phyloP scores from a whole-genome alignment of 2,113 vertebrate species.

The Macaca nemestrina region DNA sequence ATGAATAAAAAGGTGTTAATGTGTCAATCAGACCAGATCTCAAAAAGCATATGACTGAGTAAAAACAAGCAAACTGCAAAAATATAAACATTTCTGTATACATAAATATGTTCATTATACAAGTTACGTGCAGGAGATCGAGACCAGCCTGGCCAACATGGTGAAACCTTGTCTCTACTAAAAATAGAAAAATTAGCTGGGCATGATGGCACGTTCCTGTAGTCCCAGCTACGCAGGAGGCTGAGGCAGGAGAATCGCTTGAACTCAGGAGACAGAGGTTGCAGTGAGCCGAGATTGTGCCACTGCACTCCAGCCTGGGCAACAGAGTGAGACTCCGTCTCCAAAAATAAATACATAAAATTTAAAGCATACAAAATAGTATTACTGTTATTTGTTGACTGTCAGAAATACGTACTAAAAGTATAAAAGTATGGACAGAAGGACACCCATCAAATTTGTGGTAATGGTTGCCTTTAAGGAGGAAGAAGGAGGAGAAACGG shows the following conservation, averaged over 20 bases:
- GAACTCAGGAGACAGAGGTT: too few relatives aligned
- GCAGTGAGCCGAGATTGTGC: too few relatives aligned
- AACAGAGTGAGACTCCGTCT: too few relatives aligned
- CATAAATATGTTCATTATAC: not conserved
- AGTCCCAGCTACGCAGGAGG: too few relatives aligned
- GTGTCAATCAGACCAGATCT: not conserved
- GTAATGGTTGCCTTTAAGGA: not conserved
- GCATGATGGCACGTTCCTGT: too few relatives aligned
- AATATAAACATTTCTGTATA: not conserved
- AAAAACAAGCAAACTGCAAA: not conserved
- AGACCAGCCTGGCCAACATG: too few relatives aligned
- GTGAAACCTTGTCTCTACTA: too few relatives aligned
- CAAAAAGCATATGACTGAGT: not conserved
- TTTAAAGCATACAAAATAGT: not conserved
- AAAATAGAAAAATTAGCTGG: too few relatives aligned
- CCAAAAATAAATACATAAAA: not conserved
- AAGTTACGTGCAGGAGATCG: not conserved
- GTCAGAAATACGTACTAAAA: not conserved
- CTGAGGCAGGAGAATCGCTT: too few relatives aligned
- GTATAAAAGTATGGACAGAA: not conserved
- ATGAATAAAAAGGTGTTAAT: not conserved
- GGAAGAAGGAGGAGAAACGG: not conserved
- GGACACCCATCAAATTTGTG: not conserved
- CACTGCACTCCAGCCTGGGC: too few relatives aligned
- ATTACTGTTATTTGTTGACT: not conserved